Evolutionary conservation across 1,140 invertebrate species (phyloP).

Genomic region (Hypothenemus hampei): DNA sequence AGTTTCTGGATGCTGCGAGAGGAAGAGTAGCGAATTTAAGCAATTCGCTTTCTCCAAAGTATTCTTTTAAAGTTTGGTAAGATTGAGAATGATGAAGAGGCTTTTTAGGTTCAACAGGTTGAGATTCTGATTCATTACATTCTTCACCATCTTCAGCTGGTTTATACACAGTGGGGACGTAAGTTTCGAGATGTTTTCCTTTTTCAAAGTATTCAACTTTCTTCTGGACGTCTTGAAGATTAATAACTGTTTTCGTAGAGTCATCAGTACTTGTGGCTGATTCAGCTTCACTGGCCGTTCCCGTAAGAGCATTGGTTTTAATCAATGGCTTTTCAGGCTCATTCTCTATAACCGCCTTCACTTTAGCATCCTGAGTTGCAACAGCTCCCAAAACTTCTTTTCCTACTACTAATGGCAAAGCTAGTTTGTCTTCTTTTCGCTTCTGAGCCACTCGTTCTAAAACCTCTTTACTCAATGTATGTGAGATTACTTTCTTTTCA

Average conservation of each 20-base stretch:
- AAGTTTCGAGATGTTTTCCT: conserved; percentile 47
- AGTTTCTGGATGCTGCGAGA: conserved; percentile 35
- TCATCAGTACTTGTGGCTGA: conserved; percentile 66
- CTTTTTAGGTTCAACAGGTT: conserved; percentile 24
- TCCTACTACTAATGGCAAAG: conserved; percentile 50
- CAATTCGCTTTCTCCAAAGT: conserved; percentile 65
- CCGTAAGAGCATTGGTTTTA: conserved; percentile 32
- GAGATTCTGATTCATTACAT: conserved; percentile 11
- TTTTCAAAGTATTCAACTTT: conserved; percentile 79
- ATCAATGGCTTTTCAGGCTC: conserved; percentile 37
- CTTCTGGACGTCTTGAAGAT: conserved; percentile 57
- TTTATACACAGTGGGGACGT: conserved; percentile 51
- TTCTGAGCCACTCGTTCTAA: conserved; percentile 53
- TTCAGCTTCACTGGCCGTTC: conserved; percentile 57
- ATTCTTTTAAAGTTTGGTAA: conserved; percentile 67
- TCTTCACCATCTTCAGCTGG: conserved; percentile 45
- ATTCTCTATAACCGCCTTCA: conserved; percentile 39
- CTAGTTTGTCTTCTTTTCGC: conserved; percentile 46
- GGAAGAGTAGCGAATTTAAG: conserved; percentile 42
- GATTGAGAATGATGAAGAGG: conserved; percentile 58
- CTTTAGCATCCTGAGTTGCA: conserved; percentile 50
- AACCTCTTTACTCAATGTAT: conserved; percentile 67
- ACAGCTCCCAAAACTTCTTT: conserved; percentile 62
- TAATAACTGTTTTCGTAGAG: conserved; percentile 62
- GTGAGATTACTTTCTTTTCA: conserved; percentile 67